Evolutionary conservation across 2,888 invertebrate genomes (phyloP), one percentile per base, ranked within the genome.

Genomic region (Diachrysia chrysitis): DNA sequence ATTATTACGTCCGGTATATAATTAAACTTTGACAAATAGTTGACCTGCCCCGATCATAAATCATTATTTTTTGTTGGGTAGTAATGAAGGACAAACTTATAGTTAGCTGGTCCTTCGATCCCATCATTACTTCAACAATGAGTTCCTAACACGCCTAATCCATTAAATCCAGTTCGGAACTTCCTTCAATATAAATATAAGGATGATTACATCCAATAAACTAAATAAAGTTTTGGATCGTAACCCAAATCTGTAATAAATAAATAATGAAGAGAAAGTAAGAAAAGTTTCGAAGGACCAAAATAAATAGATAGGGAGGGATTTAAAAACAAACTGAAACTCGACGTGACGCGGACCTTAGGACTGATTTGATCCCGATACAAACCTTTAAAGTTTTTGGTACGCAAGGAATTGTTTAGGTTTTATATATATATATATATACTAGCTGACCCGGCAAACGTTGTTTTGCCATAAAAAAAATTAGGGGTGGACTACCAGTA

Each of bases 241-340:
- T 46, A 63, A 74, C 64, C 73, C 67, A 62, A 76, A 73, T 76
- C 63, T 68, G 71, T 65, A 65, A 69, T 83, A 81, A 80, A 81
- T 81, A 79, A 79, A 81, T 79, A 77, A 82, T 77, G 77, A 77
- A 73, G 71, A 58, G 56, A 66, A 71, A 66, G 71, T 73, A 62
- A 63, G 51, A 54, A 65, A 79, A 82, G 79, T 83, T 37, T 78
- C 25, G 65, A 61, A 69, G 78, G 73, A 58, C 42, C 55, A 79
- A 79, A 70, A 69, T 77, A 79, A 81, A 83, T 77, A 83, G 69
- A 82, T 76, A 71, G 70, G 60, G 56, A 66, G 69, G 77, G 72
- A 71, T 81, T 73, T 72, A 63, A 80, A 81, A 57, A 64, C 77
- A 76, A 81, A 81, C 71, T 70, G 63, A 19, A 73, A 73, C 71